Evolutionary conservation across 2,797 vertebrate species (phyloP), one percentile per base, ranked within the genome.

Genomic region (Momotus momota): DNA sequence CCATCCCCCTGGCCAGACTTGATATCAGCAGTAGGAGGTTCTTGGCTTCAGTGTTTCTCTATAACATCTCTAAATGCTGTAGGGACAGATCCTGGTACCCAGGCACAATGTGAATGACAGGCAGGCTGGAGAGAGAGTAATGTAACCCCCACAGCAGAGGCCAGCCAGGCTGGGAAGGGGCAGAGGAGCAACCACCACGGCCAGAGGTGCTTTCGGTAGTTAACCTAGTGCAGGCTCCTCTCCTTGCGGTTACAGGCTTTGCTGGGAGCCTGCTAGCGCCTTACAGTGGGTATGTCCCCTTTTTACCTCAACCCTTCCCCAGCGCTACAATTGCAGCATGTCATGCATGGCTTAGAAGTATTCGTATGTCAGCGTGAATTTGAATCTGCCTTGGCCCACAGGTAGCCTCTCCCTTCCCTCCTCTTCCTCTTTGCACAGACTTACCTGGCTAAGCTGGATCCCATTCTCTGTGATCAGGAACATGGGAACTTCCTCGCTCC

Each of bases 91-190:
- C 38, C 41, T 72, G 84, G 41, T 87, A 49, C 46, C n/a, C 65
- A 61, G 46, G 48, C 46, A 38, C 57, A 21, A 7, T 1, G 11
- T 1, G 2, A n/a, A 27, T n/a, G 62, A 54, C 15, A 75, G 40
- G 14, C 33, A 43, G 60, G 41, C 33, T 65, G 87, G 51, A 66
- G 23, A 73, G 26, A 18, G 40, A 40, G 40, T 35, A 20, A 22
- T 1, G 1, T 46, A 27, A 6, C 7, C 40, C 29, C 41, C 19
- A 14, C 26, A 75, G 67, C 58, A 23, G 18, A 29, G 18, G n/a
- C 17, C n/a, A 31, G 67, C 48, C n/a, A 45, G 21, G 20, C 45
- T 66, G 62, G 6, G n/a, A 26, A 0, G 0, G 25, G 18, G 22
- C 21, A 3, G 38, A 72, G 35, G 19, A 54, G 23, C n/a, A 74